Evolutionary conservation across 1,140 invertebrate species (phyloP).

Genomic region (Asobara japonica): DNA sequence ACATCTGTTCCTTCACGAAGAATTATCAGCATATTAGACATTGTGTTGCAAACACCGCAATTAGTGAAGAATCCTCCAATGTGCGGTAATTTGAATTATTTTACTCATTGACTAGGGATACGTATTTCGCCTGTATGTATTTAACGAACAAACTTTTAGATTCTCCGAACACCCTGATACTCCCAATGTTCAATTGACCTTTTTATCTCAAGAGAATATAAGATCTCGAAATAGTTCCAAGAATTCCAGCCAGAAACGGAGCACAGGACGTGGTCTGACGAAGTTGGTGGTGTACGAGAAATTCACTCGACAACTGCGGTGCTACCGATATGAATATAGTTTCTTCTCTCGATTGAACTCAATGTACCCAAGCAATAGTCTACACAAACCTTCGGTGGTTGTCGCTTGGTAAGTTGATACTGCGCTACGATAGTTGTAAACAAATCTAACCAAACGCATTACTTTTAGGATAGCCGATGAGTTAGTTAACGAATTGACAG

Average conservation of each 20-base stretch:
- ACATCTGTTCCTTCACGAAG: no score
- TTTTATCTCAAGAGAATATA: conserved; percentile 42
- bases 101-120: no score
- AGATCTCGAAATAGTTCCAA: conserved; percentile 32
- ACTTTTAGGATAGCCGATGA: conserved; percentile 59
- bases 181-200: conserved; percentile 53
- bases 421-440: background rate
- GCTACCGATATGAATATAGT: conserved; percentile 52
- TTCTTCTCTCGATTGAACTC: conserved; percentile 45
- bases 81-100: no score
- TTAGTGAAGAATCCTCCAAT: no score
- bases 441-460: background rate
- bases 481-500: conserved; percentile 58
- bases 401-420: conserved; percentile 55
- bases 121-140: no score
- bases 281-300: conserved; percentile 42
- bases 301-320: conserved; percentile 37
- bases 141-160: background rate
- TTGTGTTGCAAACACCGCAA: no score
- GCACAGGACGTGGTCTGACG: background rate
- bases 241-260: background rate
- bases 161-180: conserved; percentile 19
- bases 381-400: conserved; percentile 62
- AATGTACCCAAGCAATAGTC: conserved; percentile 59
- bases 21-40: no score